These are phyloP conservation scores for Iselma pallidipennis DNA, from an alignment of 2,888 invertebrate genomes.

Conservation along the genomic window DNA sequence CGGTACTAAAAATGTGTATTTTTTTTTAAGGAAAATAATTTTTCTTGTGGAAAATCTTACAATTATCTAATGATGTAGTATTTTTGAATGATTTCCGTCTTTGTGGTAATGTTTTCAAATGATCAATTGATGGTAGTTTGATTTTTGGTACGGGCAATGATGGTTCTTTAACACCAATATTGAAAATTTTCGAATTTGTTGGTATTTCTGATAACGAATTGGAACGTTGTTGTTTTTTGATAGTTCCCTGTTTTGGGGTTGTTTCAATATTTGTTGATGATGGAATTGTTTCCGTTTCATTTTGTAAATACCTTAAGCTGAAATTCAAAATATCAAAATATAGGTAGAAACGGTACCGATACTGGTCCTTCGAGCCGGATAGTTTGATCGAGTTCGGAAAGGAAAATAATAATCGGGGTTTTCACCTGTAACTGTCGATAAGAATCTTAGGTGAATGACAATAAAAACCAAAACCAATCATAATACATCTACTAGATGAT, in stretches of 20 bases:
- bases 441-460: not conserved
- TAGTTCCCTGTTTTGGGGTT: conserved; percentile 43
- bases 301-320: conserved; percentile 69
- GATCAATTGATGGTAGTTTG: conserved; percentile 62
- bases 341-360: too few species aligned
- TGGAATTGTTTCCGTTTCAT: conserved; percentile 51
- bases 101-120: conserved; percentile 56
- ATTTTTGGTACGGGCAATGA: conserved; percentile 53
- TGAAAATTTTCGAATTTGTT: conserved; percentile 50
- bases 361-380: too few species aligned
- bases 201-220: conserved; percentile 50
- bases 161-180: conserved; percentile 48
- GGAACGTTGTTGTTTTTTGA: conserved; percentile 40
- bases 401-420: not conserved
- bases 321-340: conserved; percentile 30
- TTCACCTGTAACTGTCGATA: not conserved
- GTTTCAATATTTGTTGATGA: conserved; percentile 48
- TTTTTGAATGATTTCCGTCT: conserved; percentile 53
- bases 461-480: not conserved
- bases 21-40: not conserved
- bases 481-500: not conserved
- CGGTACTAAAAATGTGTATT: conserved; percentile 50
- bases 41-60: conserved; percentile 41
- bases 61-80: conserved; percentile 52
- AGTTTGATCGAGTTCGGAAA: too few species aligned